Evolutionary conservation across 2,797 vertebrate species (phyloP), one percentile per base, ranked within the genome.

Genomic region (Hippoglossus hippoglossus): DNA sequence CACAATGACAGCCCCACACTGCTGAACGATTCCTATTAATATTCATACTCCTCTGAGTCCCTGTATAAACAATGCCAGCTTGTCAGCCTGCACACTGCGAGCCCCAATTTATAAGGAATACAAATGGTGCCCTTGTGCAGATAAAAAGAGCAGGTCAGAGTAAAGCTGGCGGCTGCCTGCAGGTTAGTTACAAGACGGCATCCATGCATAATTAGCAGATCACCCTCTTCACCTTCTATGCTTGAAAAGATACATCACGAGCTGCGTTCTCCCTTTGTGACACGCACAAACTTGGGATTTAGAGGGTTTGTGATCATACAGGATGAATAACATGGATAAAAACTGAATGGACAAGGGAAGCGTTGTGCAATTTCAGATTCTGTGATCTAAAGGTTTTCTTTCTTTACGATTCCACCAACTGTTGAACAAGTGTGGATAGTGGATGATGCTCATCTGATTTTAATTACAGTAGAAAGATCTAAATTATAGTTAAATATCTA

Each of bases 111-210:
- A 75, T 59, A 74, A 83, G 76, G 91, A 93, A 93, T 91, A 89
- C 89, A 91, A 92, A 92, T 88, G 78, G 71, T 70, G 91, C 77
- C 91, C 91, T 93, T 92, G 87, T 73, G 64, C 41, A 25, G 75
- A 85, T 74, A 71, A 82, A 90, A 84, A 62, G 77, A 83, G 72
- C 71, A 80, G 86, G 87, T 87, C 87, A 89, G 83, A 66, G 81
- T 55, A 75, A 79, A 72, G 84, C 82, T 75, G 79, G 63, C 52
- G 67, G 75, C 80, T 76, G 84, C 86, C 89, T 79, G 83, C 77
- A 85, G 89, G 85, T 85, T 75, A 65, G 68, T 72, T 73, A 81
- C 74, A 74, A 87, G 81, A 88, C 83, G 64, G 77, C 62, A 72
- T 54, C 54, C 25, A 12, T 77, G 85, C 60, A 90, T 87, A 91